phyloP scores from a whole-genome alignment of 2,113 vertebrate genomes.

The Labeo rohita region DNA sequence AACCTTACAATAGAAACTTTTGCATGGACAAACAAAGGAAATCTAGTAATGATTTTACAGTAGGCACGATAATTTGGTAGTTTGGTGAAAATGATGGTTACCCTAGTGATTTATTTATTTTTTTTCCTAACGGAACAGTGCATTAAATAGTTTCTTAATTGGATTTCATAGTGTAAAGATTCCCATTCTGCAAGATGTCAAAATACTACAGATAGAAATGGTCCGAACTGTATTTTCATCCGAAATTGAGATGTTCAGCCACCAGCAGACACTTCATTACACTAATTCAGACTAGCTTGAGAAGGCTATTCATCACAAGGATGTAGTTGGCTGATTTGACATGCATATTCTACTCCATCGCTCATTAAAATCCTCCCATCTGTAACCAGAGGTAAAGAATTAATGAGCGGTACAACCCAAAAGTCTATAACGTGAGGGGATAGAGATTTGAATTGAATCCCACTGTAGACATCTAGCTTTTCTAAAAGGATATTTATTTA shows the following conservation, averaged over 20 bases:
- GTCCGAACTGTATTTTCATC: neutral
- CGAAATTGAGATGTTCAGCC: constrained; percentile 8
- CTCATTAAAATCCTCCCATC: constrained; percentile 47
- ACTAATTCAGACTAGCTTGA: constrained; percentile 14
- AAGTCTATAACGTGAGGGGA: neutral
- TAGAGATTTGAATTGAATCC: neutral
- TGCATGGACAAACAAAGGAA: neutral
- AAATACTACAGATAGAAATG: neutral
- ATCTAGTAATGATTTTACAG: neutral
- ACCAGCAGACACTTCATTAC: constrained; percentile 30
- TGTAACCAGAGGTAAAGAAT: constrained; percentile 46
- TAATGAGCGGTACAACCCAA: constrained; percentile 5
- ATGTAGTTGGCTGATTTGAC: constrained; percentile 5
- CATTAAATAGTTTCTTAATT: neutral
- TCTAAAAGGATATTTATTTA: neutral
- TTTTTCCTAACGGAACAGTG: neutral
- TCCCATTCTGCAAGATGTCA: constrained; percentile 6
- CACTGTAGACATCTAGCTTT: neutral
- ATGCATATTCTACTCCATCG: constrained; percentile 15
- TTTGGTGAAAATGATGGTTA: neutral
- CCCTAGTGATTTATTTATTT: neutral
- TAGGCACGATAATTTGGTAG: neutral
- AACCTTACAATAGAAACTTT: neutral
- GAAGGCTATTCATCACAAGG: constrained; percentile 7
- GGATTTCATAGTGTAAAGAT: neutral